Base-by-base conservation (phyloP, 2,888 invertebrate genomes). In the Rotaria macrura region DNA sequence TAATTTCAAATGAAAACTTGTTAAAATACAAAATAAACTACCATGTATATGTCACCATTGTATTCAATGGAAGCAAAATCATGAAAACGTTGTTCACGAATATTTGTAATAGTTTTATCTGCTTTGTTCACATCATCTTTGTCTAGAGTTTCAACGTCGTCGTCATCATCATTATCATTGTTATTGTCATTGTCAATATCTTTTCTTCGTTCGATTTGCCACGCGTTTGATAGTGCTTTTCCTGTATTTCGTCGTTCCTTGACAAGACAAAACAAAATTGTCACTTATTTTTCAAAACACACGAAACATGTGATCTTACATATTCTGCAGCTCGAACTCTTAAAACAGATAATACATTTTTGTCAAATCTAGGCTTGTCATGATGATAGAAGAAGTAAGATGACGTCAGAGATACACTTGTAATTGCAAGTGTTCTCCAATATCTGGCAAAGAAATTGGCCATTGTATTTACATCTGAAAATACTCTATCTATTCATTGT, bases 61-160 rank as follows among this genome's bases (percentile, higher is more conserved):
- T 93, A 95, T 92, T 97, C 96, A 25, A 95, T 95, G 84, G 97
- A 97, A 38, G 97, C 94, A 92, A 98, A 98, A 92, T 95, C 94
- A 88, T 96, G 95, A 92, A 98, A 98, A n/a, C 84, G 74, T 43
- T 49, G 54, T 83, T 86, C 74, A 79, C 40, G 74, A 10, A 25
- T 6, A 79, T n/a, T 79, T 40, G 4, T 43, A 0, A 43, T 4
- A 23, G 20, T 79, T n/a, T 38, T 12, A 25, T 79, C 74, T 10
- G 5, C 20, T n/a, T 12, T 29, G 14, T 29, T 29, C 5, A 29
- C 5, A 23, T 43, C 25, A 79, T 79, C 74, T 40, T 43, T 79
- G 20, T 74, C 38, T 1, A 6, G 38, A 12, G 38, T 10, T 3
- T 79, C 38, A 20, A 38, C 38, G 1, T 72, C 72, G 20, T 38